phyloP scores from a whole-genome alignment of 2,888 invertebrate genomes.

The Muschampia plurimacula region DNA sequence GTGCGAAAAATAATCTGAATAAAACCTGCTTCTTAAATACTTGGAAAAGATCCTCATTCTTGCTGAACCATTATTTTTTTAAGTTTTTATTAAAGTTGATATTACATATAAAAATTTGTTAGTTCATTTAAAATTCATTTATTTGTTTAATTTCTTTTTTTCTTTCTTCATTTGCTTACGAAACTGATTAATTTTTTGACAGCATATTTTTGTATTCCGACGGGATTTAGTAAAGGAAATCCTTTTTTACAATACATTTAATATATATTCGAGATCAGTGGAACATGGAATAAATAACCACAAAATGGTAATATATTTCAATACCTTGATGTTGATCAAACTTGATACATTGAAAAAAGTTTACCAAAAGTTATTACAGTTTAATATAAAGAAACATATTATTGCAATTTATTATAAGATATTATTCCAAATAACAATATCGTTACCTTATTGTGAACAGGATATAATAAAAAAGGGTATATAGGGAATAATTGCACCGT shows the following conservation, averaged over 20 bases:
- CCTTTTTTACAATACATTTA: not conserved
- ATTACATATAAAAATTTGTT: too few relatives aligned
- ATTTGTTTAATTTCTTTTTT: too few relatives aligned
- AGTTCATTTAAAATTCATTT: too few relatives aligned
- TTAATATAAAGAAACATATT: too few relatives aligned
- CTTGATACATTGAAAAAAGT: too few relatives aligned
- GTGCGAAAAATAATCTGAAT: not conserved
- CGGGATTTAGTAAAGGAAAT: not conserved
- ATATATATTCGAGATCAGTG: conserved; percentile 19
- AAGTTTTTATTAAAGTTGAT: too few relatives aligned
- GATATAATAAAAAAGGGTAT: not conserved
- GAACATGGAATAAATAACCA: not conserved
- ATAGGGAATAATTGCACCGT: conserved; percentile 28
- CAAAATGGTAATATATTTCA: not conserved
- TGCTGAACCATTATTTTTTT: not conserved
- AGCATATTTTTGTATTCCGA: too few relatives aligned
- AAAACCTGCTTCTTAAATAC: not conserved
- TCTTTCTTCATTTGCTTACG: too few relatives aligned
- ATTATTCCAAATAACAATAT: not conserved
- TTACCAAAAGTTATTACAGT: too few relatives aligned
- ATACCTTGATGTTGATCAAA: not conserved
- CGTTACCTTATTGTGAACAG: not conserved
- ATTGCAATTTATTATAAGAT: too few relatives aligned
- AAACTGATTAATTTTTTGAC: not conserved
- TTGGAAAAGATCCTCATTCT: not conserved